phyloP scores from a whole-genome alignment of 2,888 invertebrate genomes.

The Linnaemya vulpina region DNA sequence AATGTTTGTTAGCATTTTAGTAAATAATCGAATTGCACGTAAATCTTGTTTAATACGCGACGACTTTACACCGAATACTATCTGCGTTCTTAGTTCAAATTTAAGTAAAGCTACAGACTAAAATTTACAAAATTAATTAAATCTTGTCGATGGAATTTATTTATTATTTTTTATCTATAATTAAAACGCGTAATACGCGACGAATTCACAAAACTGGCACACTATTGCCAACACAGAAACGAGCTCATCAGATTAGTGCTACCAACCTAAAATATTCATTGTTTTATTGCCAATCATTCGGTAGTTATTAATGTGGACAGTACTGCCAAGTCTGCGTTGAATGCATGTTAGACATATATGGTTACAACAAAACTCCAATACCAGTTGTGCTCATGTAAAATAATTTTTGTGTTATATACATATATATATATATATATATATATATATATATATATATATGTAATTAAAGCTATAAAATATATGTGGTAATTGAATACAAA shows the following conservation, averaged over 20 bases:
- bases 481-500: no score
- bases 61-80: constrained; percentile 50
- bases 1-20: constrained; percentile 18
- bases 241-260: neutral
- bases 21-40: constrained; percentile 65
- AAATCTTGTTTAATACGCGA: constrained; percentile 68
- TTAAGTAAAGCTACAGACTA: constrained; percentile 58
- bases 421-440: no score
- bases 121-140: constrained; percentile 56
- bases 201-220: constrained; percentile 57
- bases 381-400: no score
- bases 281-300: no score
- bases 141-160: constrained; percentile 46
- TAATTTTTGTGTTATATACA: no score
- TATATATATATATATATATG: no score
- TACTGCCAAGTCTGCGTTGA: no score
- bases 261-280: neutral
- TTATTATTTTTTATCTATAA: constrained; percentile 31
- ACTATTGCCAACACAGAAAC: constrained; percentile 37
- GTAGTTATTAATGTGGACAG: neutral
- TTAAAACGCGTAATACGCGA: constrained; percentile 62
- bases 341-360: no score
- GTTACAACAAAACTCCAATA: no score
- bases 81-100: constrained; percentile 26
- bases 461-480: no score